Evolutionary conservation across 2,797 vertebrate species (phyloP).

Genomic region (Platalea minor): DNA sequence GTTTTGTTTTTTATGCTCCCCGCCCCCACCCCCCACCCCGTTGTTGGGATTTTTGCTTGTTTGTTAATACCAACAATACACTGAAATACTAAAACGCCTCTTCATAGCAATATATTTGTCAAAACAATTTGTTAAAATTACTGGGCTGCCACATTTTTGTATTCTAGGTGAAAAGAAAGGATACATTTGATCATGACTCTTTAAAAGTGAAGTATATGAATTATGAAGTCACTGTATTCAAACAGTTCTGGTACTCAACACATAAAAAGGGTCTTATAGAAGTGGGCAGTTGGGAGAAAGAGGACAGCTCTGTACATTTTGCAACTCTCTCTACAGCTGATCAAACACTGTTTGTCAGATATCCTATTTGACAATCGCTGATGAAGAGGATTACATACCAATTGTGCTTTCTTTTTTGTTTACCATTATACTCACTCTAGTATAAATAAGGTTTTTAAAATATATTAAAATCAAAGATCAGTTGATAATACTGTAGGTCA

Average conservation of each 20-base stretch:
- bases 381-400: not conserved
- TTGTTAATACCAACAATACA: not conserved
- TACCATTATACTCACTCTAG: not conserved
- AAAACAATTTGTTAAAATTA: not conserved
- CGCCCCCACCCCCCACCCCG: fast-evolving
- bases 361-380: not conserved
- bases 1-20: not conserved
- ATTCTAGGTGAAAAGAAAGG: not conserved
- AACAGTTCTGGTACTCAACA: not conserved
- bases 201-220: not conserved
- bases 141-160: not conserved
- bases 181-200: not conserved
- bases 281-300: not conserved
- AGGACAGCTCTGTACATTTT: not conserved
- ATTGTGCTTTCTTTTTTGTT: not conserved
- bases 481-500: not conserved
- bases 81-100: not conserved
- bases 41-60: not conserved
- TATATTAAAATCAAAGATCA: not conserved
- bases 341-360: not conserved
- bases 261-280: not conserved
- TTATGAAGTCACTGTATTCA: not conserved
- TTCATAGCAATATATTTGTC: not conserved
- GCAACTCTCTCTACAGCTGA: not conserved
- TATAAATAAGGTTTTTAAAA: not conserved